Base-by-base conservation (phyloP, 2,797 vertebrate species). In the Cossypha dichroa region DNA sequence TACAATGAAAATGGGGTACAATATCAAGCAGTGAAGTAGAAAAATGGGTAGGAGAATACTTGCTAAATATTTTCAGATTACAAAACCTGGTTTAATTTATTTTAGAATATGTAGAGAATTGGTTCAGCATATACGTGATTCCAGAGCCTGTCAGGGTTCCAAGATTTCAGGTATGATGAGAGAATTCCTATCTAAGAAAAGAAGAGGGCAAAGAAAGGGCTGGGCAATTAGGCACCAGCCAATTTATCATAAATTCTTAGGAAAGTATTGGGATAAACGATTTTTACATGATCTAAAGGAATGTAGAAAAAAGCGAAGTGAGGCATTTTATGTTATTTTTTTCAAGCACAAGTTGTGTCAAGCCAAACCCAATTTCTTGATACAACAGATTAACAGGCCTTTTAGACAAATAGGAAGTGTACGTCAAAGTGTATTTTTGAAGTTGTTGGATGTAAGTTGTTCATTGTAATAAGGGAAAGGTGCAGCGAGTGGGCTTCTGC, bases 401-500 rank as follows among this genome's bases (percentile, higher is more conserved):
- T 62, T 54, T 34, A 60, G 51, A 33, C 31, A 55, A 73, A 62
- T 36, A 36, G 7, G 15, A 60, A 64, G 1, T 26, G 26, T 51
- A 63, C 46, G 9, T 31, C 48, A 40, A 74, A 55, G 23, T 64
- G 5, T 36, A 1, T 56, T 72, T 18, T 66, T 78, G 17, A 46
- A 45, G 9, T 2, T 25, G 3, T 40, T 66, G 34, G 16, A 13
- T 85, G 2, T 2, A 54, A 62, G 12, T 31, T 2, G 1, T 31
- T 83, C 21, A 15, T 10, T 74, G 25, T 59, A 41, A 26, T 74
- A 90, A 74, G 43, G 28, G 14, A 51, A 51, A 74, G 15, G 9
- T 54, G 11, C 23, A 43, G 36, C 3, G 20, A 28, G 11, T 31
- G 15, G 8, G 5, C 8, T 83, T 82, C n/a, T 77, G 9, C 43